These are phyloP conservation scores for Enteromius treurensis DNA, from an alignment of 2,797 vertebrate genomes.

Conservation along the genomic window DNA sequence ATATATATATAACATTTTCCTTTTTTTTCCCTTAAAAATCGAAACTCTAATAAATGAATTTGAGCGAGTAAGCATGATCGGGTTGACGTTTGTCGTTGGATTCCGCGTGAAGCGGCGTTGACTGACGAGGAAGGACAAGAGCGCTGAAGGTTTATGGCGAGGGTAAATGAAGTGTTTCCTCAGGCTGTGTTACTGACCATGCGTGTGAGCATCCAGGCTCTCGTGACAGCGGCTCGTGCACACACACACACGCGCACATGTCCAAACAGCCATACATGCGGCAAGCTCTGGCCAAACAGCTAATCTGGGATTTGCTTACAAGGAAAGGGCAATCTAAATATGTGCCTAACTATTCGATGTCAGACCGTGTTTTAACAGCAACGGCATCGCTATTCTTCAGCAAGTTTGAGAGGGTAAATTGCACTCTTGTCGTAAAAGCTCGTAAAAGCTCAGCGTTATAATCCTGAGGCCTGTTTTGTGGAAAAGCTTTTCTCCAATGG, in stretches of 20 bases:
- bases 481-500: slow-evolving; percentile 68
- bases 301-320: slow-evolving; percentile 42
- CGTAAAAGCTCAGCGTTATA: slow-evolving; percentile 69
- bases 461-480: slow-evolving; percentile 72
- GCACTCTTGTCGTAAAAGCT: slow-evolving; percentile 63
- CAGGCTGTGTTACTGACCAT: slow-evolving; percentile 82
- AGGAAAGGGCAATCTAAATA: slow-evolving; percentile 44
- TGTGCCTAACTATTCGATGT: neutral
- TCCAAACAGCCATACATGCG: slow-evolving; percentile 10
- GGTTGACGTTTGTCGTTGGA: slow-evolving; percentile 73
- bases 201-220: slow-evolving; percentile 81
- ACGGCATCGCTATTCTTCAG: slow-evolving; percentile 10
- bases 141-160: slow-evolving; percentile 79
- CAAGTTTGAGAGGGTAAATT: slow-evolving; percentile 60
- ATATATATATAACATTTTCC: neutral
- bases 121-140: slow-evolving; percentile 82
- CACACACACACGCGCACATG: neutral
- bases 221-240: slow-evolving; percentile 73
- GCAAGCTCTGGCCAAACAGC: neutral
- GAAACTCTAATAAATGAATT: slow-evolving; percentile 33
- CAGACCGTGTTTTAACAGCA: slow-evolving; percentile 20
- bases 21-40: neutral
- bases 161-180: slow-evolving; percentile 83
- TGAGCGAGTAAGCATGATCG: slow-evolving; percentile 75
- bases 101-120: slow-evolving; percentile 76